Base-by-base conservation (phyloP, 2,888 invertebrate genomes). In the Prosapia bicincta region DNA sequence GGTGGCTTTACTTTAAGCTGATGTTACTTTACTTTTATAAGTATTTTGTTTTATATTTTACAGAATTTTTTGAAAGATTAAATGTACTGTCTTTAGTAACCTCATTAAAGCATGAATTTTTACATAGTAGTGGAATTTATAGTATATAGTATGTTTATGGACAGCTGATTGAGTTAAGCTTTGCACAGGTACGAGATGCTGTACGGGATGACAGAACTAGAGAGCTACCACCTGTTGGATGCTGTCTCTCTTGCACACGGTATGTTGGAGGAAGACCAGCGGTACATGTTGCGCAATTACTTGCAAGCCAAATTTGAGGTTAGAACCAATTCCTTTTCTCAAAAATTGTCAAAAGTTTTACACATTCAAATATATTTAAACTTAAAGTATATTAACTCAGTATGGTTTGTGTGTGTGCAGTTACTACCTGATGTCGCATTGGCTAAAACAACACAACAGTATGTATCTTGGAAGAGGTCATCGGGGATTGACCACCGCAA, bases 121-220 rank as follows among this genome's bases (percentile, higher is more conserved):
- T n/a, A n/a, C n/a, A n/a, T n/a, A n/a, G n/a, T n/a, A n/a, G n/a
- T n/a, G n/a, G n/a, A n/a, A n/a, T n/a, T n/a, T n/a, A n/a, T n/a
- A n/a, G n/a, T n/a, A n/a, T n/a, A 24, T 13, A 24, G 66, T 75
- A 66, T 79, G 68, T 84, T 70, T n/a, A n/a, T n/a, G n/a, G n/a
- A 30, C 30, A 7, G 30, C 30, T 30, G 30, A 30, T 30, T 30
- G 9, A n/a, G n/a, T n/a, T n/a, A n/a, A n/a, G n/a, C 30, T 30
- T 30, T 30, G 30, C 9, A 54, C 84, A 94, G 94, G 82, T 95
- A 93, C 84, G 96, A 96, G 84, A 86, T 97, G 79, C 88, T 97
- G 84, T 93, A 93, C 82, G 97, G 97, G 25, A 90, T 95, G 74
- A 93, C 95, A 23, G 93, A 95, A 85, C 85, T 91, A 79, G 95